A percentile compares a stretch with the other conserved stretches of the same genome.
These are phyloP conservation scores for Pachyramphus minor DNA, from an alignment of 2,113 vertebrate species.

Conservation along the genomic window DNA sequence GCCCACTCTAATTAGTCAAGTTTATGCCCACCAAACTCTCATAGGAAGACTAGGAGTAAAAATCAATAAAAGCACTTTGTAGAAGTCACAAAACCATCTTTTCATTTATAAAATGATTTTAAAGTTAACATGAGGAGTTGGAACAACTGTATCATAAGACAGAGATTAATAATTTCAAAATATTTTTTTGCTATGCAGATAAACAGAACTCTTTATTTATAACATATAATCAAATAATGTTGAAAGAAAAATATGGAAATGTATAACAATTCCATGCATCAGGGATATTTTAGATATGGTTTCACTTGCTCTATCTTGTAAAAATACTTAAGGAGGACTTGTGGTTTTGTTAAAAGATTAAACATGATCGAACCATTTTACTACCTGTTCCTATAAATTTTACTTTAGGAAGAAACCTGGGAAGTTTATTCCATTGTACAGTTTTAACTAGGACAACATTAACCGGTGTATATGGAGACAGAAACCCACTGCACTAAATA, in stretches of 20 bases:
- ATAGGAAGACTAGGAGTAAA: background rate
- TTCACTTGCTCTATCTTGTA: background rate
- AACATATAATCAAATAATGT: background rate
- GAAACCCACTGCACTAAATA: background rate
- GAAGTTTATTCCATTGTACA: background rate
- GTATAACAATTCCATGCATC: background rate
- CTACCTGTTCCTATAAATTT: background rate
- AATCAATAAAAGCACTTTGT: background rate
- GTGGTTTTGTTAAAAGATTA: background rate
- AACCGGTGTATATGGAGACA: background rate
- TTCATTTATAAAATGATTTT: background rate
- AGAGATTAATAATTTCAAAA: slow-evolving; percentile 18
- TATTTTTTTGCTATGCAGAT: background rate
- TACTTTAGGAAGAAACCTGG: background rate
- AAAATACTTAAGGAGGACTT: background rate
- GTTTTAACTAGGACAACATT: background rate
- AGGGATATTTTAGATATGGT: background rate
- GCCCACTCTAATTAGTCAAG: background rate
- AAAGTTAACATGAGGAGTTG: slow-evolving; percentile 3
- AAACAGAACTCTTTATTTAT: background rate
- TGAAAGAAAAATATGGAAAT: background rate
- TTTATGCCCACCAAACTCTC: background rate
- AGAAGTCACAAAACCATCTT: background rate
- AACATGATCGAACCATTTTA: background rate
- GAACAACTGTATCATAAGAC: background rate